Conservation (phyloP, 2,797 vertebrate species). For the Melanotaenia nigrans region DNA sequence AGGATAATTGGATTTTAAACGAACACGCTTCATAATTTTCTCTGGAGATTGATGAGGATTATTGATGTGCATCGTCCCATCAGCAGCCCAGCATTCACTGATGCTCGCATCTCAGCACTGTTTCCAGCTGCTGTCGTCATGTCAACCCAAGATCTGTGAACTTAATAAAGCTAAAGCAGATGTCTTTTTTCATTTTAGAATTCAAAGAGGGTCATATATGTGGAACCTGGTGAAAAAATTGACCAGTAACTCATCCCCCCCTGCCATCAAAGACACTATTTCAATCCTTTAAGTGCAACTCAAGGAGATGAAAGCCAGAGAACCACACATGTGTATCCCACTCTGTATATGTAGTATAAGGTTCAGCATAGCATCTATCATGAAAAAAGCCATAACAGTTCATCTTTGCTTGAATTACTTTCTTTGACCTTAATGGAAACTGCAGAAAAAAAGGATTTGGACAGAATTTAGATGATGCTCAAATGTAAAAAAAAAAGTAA, state of each 20-base stretch:
- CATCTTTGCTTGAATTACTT: not conserved
- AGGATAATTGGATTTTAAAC: slow-evolving; percentile 80
- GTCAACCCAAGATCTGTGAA: slow-evolving; percentile 7
- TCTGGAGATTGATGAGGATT: slow-evolving; percentile 67
- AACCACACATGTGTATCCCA: not conserved
- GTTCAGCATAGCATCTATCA: not conserved
- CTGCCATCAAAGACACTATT: not conserved
- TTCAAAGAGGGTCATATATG: not conserved
- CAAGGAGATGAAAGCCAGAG: not conserved
- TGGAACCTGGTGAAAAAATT: not conserved
- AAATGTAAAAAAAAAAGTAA: not conserved
- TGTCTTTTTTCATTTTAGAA: not conserved
- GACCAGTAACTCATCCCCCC: not conserved
- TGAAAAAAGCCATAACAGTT: not conserved
- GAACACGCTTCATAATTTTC: slow-evolving; percentile 69
- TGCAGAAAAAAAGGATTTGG: not conserved
- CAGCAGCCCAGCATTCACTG: slow-evolving; percentile 18
- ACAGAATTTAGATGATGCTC: not conserved
- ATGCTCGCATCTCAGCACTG: slow-evolving; percentile 3
- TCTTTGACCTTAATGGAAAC: not conserved
- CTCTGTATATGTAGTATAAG: not conserved
- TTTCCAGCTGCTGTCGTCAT: slow-evolving; percentile 29
- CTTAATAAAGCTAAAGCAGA: slow-evolving; percentile 3
- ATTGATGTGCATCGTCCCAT: slow-evolving; percentile 51
- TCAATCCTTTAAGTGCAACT: not conserved